Evolutionary conservation across 2,113 vertebrate species (phyloP), one percentile per base, ranked within the genome.

Genomic region (Lonchura striata): DNA sequence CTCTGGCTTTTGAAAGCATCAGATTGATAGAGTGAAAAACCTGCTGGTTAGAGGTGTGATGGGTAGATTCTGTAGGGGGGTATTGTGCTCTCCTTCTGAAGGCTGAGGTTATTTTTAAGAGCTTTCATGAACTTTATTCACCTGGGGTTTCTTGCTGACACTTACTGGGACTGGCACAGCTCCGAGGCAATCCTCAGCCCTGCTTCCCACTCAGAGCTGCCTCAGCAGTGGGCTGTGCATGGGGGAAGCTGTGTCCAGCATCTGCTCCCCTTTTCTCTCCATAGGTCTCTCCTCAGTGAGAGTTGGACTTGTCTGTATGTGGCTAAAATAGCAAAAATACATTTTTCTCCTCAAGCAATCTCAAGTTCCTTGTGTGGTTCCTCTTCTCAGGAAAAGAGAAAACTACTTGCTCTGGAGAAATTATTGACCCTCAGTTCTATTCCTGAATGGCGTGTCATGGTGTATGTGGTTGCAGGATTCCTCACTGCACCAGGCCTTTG

Each of bases 361-460:
- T 7, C 1, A 11, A 33, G 7, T 84, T 85, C 59, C 16, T 61
- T 46, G 5, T 71, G 53, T 50, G 23, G 25, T 90, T 86, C 18
- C 41, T 89, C 19, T 65, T 42, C 27, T 85, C 25, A 82, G 52
- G 68, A 25, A 23, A 28, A 39, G 63, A 47, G 52, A 74, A 41
- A 82, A 30, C 12, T 1, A 35, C 30, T 66, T n/a, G 31, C 30
- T 92, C 57, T 85, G 59, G 50, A 72, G 49, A 72, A 92, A 86
- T 61, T 61, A 94, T 80, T 92, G 77, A 20, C 15, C 4, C 27
- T 92, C 9, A 41, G 66, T 91, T 94, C 88, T 88, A 59, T 82
- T 61, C 30, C 79, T 15, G 5, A 35, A 21, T 69, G 83, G 82
- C 11, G 92, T 27, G 71, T 66, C 2, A 2, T 5, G 2, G 82